Conservation (phyloP, 2,888 invertebrate species). For the Zaprionus bogoriensis region DNA sequence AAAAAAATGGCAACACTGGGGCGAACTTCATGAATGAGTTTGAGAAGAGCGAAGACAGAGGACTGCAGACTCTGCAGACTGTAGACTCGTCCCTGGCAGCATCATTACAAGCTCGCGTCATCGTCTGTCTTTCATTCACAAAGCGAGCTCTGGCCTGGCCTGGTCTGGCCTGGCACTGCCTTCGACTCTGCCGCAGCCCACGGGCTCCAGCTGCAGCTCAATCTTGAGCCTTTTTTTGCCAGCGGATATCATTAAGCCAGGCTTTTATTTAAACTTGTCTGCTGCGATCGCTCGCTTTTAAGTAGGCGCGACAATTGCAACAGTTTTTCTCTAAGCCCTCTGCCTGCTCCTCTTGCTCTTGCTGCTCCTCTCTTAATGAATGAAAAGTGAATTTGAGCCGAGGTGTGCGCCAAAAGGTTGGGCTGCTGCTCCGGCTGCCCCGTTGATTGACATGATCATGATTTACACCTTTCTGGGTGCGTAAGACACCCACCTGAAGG, state of each 20-base stretch:
- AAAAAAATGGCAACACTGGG: constrained; percentile 38
- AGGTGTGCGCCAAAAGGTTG: constrained; percentile 62
- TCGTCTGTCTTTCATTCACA: constrained; percentile 56
- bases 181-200: constrained; percentile 42
- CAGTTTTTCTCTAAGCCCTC: constrained; percentile 54
- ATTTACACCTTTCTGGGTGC: constrained; percentile 82
- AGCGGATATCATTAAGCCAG: constrained; percentile 75
- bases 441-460: constrained; percentile 81
- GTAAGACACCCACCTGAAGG: constrained; percentile 63
- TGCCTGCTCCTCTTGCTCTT: background rate
- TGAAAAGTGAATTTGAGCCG: constrained; percentile 74
- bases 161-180: constrained; percentile 1
- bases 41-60: no score
- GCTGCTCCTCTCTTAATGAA: constrained; percentile 59
- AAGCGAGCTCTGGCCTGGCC: background rate
- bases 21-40: constrained; percentile 74
- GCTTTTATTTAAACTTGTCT: constrained; percentile 72
- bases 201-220: constrained; percentile 11
- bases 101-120: constrained; percentile 46
- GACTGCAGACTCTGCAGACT: constrained; percentile 1
- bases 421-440: constrained; percentile 40
- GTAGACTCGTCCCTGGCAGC: constrained; percentile 38
- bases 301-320: constrained; percentile 77
- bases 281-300: constrained; percentile 45
- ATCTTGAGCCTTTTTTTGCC: constrained; percentile 37